Evolutionary conservation across 2,797 vertebrate species (phyloP).

Genomic region (Poecilia wingei): DNA sequence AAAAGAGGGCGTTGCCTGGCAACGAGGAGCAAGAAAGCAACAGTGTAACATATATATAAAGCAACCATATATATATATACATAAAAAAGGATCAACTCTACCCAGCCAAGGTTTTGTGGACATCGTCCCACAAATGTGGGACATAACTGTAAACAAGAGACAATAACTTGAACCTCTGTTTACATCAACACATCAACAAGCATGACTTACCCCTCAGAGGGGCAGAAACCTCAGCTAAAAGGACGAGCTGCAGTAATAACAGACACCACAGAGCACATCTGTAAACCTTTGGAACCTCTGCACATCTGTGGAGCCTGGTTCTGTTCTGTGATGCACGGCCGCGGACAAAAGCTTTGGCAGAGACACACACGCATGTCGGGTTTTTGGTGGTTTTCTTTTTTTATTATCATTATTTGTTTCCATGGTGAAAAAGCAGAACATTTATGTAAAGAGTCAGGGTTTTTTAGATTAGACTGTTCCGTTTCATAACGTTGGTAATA

Average conservation of each 20-base stretch:
- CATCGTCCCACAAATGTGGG: not conserved
- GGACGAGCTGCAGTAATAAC: not conserved
- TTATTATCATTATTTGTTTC: not conserved
- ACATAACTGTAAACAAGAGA: not conserved
- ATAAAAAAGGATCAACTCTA: not conserved
- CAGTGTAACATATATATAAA: no score
- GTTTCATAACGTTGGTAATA: not conserved
- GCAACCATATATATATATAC: no score
- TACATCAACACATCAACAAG: not conserved
- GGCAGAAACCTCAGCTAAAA: not conserved
- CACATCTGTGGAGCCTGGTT: not conserved
- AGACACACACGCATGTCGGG: not conserved
- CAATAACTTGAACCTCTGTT: not conserved
- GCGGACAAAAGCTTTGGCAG: not conserved
- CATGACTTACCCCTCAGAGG: not conserved
- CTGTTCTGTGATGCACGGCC: not conserved
- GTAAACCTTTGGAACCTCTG: not conserved
- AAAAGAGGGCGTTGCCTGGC: slow-evolving; percentile 11
- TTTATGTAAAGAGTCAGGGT: not conserved
- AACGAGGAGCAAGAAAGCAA: slow-evolving; percentile 1
- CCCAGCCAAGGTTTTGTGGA: not conserved
- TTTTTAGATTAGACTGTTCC: not conserved
- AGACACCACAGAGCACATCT: not conserved
- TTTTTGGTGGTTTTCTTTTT: not conserved
- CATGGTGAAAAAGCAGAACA: not conserved